Percentiles rank a stretch among this genome's conserved stretches.
Conservation (phyloP, 2,797 vertebrate species). For the Tapera naevia region DNA sequence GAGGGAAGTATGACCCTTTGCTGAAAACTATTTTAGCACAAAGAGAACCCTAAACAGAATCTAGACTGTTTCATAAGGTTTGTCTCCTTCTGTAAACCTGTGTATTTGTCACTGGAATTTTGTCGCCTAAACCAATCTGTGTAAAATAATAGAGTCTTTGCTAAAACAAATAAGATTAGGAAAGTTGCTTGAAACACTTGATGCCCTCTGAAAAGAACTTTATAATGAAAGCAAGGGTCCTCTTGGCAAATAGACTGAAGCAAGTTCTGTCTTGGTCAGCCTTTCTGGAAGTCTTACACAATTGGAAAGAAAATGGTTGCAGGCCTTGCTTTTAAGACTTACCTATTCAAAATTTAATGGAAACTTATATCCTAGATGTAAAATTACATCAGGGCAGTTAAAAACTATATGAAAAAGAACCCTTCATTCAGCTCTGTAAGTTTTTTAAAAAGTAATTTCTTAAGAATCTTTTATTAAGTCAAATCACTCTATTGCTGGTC, state of each 20-base stretch:
- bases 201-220: slow-evolving; percentile 16
- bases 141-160: slow-evolving; percentile 32
- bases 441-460: slow-evolving; percentile 25
- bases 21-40: slow-evolving; percentile 50
- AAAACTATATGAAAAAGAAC: slow-evolving; percentile 37
- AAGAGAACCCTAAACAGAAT: slow-evolving; percentile 39
- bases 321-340: slow-evolving; percentile 31
- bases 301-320: neutral
- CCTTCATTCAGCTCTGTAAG: neutral
- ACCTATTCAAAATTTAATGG: slow-evolving; percentile 33
- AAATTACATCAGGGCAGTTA: slow-evolving; percentile 41
- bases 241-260: neutral
- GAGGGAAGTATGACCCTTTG: neutral
- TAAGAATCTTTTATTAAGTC: slow-evolving; percentile 12
- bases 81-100: slow-evolving; percentile 4
- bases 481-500: neutral
- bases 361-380: slow-evolving; percentile 36
- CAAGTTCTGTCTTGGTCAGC: slow-evolving; percentile 33
- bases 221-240: slow-evolving; percentile 19
- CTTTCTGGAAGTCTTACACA: slow-evolving; percentile 1
- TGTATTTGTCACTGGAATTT: slow-evolving; percentile 43
- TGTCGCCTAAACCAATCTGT: neutral
- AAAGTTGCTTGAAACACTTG: slow-evolving; percentile 15
- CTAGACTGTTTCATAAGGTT: slow-evolving; percentile 9
- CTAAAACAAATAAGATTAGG: slow-evolving; percentile 43